Evolutionary conservation across 2,888 invertebrate species (phyloP).

Genomic region (Kuschelorhynchus macadamiae): DNA sequence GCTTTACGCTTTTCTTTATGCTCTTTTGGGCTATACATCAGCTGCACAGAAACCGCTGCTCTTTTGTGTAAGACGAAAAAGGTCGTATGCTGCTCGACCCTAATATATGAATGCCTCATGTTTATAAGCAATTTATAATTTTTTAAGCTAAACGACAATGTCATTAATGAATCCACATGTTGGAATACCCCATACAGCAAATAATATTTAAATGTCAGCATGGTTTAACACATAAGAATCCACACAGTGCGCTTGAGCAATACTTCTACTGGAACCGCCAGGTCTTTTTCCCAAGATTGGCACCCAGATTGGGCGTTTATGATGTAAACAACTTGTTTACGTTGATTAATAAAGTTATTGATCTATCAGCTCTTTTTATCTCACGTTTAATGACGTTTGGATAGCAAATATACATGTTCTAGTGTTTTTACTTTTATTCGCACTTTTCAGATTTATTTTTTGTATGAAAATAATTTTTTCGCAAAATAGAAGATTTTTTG

Average conservation of each 20-base stretch:
- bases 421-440: no score
- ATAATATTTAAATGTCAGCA: no score
- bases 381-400: not conserved
- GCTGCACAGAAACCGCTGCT: slow-evolving; percentile 12
- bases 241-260: slow-evolving; percentile 30
- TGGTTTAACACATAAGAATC: not conserved
- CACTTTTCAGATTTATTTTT: no score
- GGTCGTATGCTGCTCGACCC: no score
- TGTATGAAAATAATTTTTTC: no score
- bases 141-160: no score
- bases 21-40: slow-evolving; percentile 9
- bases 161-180: no score
- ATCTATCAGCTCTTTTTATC: not conserved
- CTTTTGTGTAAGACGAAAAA: slow-evolving; percentile 8
- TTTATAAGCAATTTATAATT: no score
- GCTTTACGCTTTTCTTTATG: slow-evolving; percentile 19
- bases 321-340: slow-evolving; percentile 37
- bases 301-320: slow-evolving; percentile 31
- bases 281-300: slow-evolving; percentile 20
- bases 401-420: not conserved
- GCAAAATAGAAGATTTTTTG: no score
- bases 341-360: slow-evolving; percentile 25
- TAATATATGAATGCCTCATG: no score
- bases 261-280: slow-evolving; percentile 2
- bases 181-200: no score